Percentiles rank a stretch among this genome's conserved stretches.
These are phyloP conservation scores for Galagoides demidoff DNA, from an alignment of 2,797 vertebrate genomes.

Conservation along the genomic window DNA sequence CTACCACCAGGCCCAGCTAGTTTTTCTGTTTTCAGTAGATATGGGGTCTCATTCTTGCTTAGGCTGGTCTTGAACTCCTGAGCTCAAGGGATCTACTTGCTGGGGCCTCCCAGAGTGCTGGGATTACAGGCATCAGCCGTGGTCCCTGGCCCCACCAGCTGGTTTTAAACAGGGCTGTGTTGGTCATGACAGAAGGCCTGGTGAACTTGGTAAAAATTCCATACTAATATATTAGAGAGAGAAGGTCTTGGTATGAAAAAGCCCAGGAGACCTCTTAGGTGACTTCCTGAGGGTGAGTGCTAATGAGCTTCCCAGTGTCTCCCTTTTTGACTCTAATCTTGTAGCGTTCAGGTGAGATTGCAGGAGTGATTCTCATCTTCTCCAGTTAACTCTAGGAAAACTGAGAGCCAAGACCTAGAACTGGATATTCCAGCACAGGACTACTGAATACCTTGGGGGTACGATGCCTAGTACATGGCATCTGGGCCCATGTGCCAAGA, in stretches of 20 bases:
- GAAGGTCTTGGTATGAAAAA: not conserved
- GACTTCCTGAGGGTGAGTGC: not conserved
- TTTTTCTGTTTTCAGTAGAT: no score
- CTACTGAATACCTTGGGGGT: not conserved
- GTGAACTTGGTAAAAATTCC: not conserved
- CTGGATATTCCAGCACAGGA: not conserved
- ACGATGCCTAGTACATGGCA: not conserved
- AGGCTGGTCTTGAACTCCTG: no score
- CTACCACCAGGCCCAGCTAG: no score
- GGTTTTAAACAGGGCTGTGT: not conserved
- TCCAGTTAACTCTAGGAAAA: not conserved
- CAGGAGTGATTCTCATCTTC: not conserved
- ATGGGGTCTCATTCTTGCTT: no score
- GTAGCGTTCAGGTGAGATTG: no score
- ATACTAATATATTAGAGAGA: not conserved
- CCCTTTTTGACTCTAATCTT: not conserved
- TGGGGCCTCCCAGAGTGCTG: no score
- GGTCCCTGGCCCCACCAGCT: no score
- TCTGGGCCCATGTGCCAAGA: not conserved
- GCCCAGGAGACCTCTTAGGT: not conserved
- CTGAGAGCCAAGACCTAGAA: not conserved
- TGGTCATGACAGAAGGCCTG: not conserved
- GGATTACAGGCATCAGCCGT: no score
- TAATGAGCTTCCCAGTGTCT: not conserved
- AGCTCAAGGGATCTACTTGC: no score